Evolutionary conservation across 1,140 invertebrate species (phyloP), one percentile per base, ranked within the genome.

Genomic region (Acyrthosiphon pisum): DNA sequence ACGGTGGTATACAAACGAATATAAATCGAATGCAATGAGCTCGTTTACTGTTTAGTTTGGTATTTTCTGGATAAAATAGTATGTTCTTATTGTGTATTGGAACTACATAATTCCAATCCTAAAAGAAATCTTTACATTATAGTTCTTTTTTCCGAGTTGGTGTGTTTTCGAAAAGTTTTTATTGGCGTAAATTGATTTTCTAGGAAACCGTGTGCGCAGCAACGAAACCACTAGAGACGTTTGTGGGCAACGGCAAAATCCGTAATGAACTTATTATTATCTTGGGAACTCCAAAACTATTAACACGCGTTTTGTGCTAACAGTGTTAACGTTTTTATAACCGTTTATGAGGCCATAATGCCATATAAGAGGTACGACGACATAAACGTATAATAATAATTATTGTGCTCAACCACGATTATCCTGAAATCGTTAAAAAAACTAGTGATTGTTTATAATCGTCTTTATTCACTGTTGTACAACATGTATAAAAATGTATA

Each of bases 141-240:
- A 60, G 30, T 35, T 76, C 4, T 76, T 76, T 76, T 76, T 76
- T 76, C 18, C 30, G 14, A n/a, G 60, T 76, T 76, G n/a, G 60
- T n/a, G 60, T 76, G n/a, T 76, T 76, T 76, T n/a, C n/a, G 60
- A 76, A n/a, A 76, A 76, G 60, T 76, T 76, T 76, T 76, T 76
- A 76, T 22, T 76, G 60, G 11, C n/a, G 60, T 76, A 76, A 76
- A 76, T 76, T 76, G n/a, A 76, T 76, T 76, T 76, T n/a, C 6
- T 76, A n/a, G 30, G 60, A 76, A 76, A 76, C n/a, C 30, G n/a
- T 76, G 3, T 76, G 60, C n/a, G 14, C 30, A 76, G 60, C 11
- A 76, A 76, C n/a, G 30, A 35, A 76, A 76, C 60, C 60, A 76
- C 60, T 35, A 76, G 60, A 76, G 60, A 76, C 60, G 60, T 35